A percentile compares a stretch with the other conserved stretches of the same genome.
Evolutionary conservation across 1,140 invertebrate species (phyloP).

Genomic region (Parasteatoda tepidariorum): DNA sequence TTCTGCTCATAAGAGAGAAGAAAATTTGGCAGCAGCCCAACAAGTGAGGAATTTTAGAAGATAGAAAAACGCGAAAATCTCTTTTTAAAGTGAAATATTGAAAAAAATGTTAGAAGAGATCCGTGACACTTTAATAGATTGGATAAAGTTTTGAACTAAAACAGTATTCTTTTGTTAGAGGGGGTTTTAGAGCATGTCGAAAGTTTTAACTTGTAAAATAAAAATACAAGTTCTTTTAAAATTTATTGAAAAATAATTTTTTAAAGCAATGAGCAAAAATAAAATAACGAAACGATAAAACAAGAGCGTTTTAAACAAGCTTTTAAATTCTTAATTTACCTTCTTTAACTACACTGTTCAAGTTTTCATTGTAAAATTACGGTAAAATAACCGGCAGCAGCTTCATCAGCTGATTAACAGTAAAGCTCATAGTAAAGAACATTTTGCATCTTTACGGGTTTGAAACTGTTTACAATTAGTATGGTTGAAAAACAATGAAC

Average conservation of each 20-base stretch:
- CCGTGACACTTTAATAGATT: slow-evolving; percentile 52
- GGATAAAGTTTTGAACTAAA: slow-evolving; percentile 46
- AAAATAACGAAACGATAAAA: background rate
- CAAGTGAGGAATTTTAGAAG: slow-evolving; percentile 13
- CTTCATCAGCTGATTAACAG: no score
- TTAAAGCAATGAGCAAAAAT: background rate
- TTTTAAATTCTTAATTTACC: no score
- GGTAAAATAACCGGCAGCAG: no score
- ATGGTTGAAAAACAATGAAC: no score
- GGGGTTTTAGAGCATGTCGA: background rate
- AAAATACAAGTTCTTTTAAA: no score
- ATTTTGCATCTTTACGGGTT: no score
- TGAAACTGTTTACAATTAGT: no score
- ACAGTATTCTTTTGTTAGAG: background rate
- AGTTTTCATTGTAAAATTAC: no score
- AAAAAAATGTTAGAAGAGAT: slow-evolving; percentile 2
- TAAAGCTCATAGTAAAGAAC: no score
- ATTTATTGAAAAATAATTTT: background rate
- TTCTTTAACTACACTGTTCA: no score
- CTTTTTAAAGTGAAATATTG: slow-evolving; percentile 45
- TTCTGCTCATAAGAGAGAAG: background rate
- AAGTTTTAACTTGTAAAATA: no score
- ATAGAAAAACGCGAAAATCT: slow-evolving; percentile 1
- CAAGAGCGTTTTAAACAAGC: no score
- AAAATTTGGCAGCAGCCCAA: slow-evolving; percentile 19